Percentiles rank a stretch among this genome's conserved stretches.
Evolutionary conservation across 1,140 invertebrate species (phyloP).

Genomic region (Thaumatotibia leucotreta): DNA sequence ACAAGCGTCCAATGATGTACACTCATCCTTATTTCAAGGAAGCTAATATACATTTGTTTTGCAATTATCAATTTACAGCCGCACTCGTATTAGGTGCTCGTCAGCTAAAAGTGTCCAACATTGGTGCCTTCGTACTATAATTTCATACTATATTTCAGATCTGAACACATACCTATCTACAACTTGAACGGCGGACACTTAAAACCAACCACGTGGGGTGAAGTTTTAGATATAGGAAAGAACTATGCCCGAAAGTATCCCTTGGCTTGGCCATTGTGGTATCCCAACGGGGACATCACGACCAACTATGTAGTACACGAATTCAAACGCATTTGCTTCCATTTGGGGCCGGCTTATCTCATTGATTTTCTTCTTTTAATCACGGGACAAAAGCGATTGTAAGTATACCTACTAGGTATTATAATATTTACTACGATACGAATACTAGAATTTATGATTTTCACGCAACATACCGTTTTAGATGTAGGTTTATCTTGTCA

Average conservation of each 20-base stretch:
- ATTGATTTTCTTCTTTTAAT: constrained; percentile 78
- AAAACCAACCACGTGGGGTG: constrained; percentile 85
- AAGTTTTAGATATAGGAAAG: constrained; percentile 83
- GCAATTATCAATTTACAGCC: too few relatives aligned
- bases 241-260: constrained; percentile 60
- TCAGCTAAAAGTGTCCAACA: too few relatives aligned
- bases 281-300: constrained; percentile 80
- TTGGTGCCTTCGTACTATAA: too few relatives aligned
- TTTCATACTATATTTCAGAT: constrained; percentile 67
- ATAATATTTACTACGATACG: too few relatives aligned
- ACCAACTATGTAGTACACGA: constrained; percentile 76
- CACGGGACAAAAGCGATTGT: constrained; percentile 81
- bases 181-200: constrained; percentile 84
- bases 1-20: too few relatives aligned
- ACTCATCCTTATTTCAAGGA: too few relatives aligned
- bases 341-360: constrained; percentile 80
- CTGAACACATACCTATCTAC: constrained; percentile 81
- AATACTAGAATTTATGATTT: too few relatives aligned
- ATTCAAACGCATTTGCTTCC: constrained; percentile 77
- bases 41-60: too few relatives aligned
- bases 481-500: too few relatives aligned
- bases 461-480: too few relatives aligned
- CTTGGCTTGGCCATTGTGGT: constrained; percentile 79
- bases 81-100: too few relatives aligned
- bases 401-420: constrained; percentile 32